phyloP scores from a whole-genome alignment of 2,797 vertebrate species.

The Okamejei kenojei region DNA sequence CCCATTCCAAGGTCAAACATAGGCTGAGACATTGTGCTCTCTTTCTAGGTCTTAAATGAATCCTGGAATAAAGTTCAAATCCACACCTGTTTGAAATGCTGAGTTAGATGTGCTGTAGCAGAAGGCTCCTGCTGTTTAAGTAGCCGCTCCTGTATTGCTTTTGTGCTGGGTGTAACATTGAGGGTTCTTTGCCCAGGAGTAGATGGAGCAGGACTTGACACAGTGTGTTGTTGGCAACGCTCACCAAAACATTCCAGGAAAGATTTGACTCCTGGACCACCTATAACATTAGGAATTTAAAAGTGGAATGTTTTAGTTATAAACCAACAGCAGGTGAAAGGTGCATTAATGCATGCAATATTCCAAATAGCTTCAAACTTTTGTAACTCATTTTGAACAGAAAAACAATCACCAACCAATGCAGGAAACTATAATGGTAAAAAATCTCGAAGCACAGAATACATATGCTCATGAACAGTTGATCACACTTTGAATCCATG shows the following conservation, averaged over 20 bases:
- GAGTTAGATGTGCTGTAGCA: constrained; percentile 67
- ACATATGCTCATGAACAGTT: neutral
- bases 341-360: neutral
- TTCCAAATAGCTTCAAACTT: neutral
- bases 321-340: constrained; percentile 38
- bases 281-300: constrained; percentile 44
- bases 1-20: too few relatives aligned
- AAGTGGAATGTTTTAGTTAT: constrained; percentile 38
- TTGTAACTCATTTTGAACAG: neutral
- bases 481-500: neutral
- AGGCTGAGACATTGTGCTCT: neutral
- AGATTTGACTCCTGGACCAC: constrained; percentile 70
- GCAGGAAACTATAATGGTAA: too few relatives aligned
- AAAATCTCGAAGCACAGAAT: neutral
- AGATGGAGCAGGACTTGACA: constrained; percentile 53
- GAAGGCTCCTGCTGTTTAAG: constrained; percentile 68
- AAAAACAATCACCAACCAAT: neutral
- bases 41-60: neutral
- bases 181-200: constrained; percentile 49
- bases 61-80: neutral
- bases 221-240: constrained; percentile 66
- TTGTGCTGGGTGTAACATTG: constrained; percentile 68
- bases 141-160: constrained; percentile 72
- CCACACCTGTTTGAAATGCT: constrained; percentile 78
- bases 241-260: constrained; percentile 89